Conservation (phyloP, 2,113 vertebrate species). For the Aplodontia rufa region DNA sequence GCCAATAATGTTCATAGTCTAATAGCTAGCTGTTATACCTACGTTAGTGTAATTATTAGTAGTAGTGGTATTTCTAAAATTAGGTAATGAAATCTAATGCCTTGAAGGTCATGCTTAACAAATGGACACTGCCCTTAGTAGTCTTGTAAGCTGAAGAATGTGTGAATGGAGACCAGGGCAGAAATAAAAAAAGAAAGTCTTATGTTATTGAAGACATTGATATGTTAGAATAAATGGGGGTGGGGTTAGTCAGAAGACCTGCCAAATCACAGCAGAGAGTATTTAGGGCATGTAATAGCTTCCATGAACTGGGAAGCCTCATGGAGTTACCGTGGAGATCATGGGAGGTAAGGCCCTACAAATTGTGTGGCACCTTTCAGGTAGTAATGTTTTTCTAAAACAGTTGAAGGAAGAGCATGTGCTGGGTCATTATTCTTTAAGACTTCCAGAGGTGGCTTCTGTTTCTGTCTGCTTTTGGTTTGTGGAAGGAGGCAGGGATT, state of each 20-base stretch:
- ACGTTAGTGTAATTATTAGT: background rate
- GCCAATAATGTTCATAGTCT: constrained; percentile 7
- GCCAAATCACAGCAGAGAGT: background rate
- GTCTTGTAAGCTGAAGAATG: background rate
- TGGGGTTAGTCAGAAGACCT: background rate
- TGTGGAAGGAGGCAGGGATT: background rate
- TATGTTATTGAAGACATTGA: background rate
- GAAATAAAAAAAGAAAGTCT: background rate
- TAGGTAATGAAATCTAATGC: background rate
- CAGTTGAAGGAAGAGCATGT: background rate
- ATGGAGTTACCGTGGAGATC: background rate
- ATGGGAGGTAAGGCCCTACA: background rate
- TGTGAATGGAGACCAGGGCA: background rate
- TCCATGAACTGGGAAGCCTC: background rate
- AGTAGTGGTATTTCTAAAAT: constrained; percentile 10
- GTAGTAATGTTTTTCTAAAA: background rate
- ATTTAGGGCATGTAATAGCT: background rate
- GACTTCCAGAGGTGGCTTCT: background rate
- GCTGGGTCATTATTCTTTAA: background rate
- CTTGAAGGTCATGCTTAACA: background rate
- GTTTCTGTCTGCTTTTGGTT: background rate
- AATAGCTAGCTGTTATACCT: constrained; percentile 21
- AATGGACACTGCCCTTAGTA: background rate
- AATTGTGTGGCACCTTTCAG: background rate
- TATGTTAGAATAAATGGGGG: background rate